Evolutionary conservation across 2,113 vertebrate species (phyloP).

Genomic region (Nettapus auritus): DNA sequence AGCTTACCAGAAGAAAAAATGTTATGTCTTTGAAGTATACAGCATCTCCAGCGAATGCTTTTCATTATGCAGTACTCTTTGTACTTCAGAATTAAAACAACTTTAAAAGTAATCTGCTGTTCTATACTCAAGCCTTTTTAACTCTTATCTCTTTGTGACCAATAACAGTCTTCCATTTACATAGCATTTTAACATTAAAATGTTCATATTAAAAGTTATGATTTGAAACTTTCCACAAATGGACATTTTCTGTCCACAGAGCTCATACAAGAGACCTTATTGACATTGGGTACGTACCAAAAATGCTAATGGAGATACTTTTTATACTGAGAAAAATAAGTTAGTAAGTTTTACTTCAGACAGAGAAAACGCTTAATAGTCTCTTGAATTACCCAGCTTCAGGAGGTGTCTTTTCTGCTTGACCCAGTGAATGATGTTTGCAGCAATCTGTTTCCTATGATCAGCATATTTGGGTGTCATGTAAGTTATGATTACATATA

Average conservation of each 20-base stretch:
- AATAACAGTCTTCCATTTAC: background rate
- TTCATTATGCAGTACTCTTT: background rate
- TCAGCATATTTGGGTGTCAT: background rate
- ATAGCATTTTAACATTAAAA: background rate
- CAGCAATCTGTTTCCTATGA: background rate
- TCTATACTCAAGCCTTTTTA: background rate
- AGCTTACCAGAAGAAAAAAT: background rate
- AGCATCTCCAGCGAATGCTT: background rate
- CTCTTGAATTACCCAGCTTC: background rate
- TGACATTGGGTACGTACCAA: background rate
- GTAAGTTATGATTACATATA: slow-evolving; percentile 2
- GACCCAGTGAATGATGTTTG: background rate
- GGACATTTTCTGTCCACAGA: background rate
- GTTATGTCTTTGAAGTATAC: background rate
- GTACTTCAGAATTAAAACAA: background rate
- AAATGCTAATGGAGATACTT: background rate
- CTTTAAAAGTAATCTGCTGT: background rate
- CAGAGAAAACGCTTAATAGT: background rate
- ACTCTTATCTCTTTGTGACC: background rate
- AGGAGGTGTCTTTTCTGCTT: background rate
- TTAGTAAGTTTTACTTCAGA: background rate
- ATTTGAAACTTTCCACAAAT: background rate
- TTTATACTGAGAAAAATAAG: background rate
- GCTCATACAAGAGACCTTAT: background rate
- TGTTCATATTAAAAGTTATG: background rate